Evolutionary conservation across 2,113 vertebrate species (phyloP).

Genomic region (Rhinichthys klamathensis): DNA sequence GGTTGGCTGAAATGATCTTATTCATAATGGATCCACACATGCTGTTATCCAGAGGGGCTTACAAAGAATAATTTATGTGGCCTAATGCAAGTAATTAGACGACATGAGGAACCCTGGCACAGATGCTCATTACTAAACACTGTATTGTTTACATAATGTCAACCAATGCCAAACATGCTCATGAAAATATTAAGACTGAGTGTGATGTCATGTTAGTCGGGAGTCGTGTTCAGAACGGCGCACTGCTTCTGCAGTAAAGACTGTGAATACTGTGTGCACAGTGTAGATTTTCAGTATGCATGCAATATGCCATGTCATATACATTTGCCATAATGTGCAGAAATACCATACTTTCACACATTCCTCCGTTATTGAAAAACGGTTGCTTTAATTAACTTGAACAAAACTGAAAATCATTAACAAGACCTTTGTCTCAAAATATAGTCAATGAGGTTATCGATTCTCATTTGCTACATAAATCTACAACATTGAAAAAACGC

Average conservation of each 20-base stretch:
- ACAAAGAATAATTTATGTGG: slow-evolving; percentile 25
- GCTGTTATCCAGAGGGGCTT: slow-evolving; percentile 38
- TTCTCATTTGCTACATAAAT: too few species aligned
- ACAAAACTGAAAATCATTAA: too few species aligned
- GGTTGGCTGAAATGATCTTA: slow-evolving; percentile 32
- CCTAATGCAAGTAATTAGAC: slow-evolving; percentile 39
- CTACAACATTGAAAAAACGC: too few species aligned
- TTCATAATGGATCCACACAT: slow-evolving; percentile 32
- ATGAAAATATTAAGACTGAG: neutral
- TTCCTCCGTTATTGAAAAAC: too few species aligned
- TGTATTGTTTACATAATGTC: slow-evolving; percentile 43
- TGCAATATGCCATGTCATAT: neutral
- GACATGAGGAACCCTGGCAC: slow-evolving; percentile 27
- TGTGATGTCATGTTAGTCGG: neutral
- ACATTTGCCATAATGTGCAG: neutral
- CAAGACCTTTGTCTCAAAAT: too few species aligned
- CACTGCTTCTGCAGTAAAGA: neutral
- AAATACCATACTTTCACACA: too few species aligned
- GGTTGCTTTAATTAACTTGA: too few species aligned
- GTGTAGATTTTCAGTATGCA: neutral
- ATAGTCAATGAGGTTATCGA: too few species aligned
- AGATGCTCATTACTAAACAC: slow-evolving; percentile 34
- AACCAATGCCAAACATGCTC: neutral
- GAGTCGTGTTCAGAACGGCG: neutral
- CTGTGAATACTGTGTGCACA: neutral